Evolutionary conservation across 2,888 invertebrate genomes (phyloP).

Genomic region (Chymomyza procnemis): DNA sequence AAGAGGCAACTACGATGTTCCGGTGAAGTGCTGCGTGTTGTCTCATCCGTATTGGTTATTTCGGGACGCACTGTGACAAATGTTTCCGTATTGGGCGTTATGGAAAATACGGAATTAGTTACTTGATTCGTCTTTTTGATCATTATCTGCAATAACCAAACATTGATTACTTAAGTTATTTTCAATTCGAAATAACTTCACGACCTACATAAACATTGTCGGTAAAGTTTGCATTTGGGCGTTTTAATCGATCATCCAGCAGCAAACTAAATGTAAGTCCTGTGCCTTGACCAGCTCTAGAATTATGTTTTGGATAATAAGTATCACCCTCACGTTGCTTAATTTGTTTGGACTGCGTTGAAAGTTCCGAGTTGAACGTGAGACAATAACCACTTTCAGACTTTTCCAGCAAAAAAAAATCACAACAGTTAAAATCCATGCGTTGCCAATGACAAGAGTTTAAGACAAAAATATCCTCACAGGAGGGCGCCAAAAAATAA

Average conservation of each 20-base stretch:
- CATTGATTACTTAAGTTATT: background rate
- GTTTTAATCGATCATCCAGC: slow-evolving; percentile 43
- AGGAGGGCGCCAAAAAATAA: slow-evolving; percentile 56
- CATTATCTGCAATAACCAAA: slow-evolving; percentile 51
- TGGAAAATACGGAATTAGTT: slow-evolving; percentile 57
- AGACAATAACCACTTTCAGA: slow-evolving; percentile 79
- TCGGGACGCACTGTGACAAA: slow-evolving; percentile 72
- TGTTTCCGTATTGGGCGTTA: slow-evolving; percentile 68
- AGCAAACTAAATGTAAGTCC: slow-evolving; percentile 60
- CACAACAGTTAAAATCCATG: slow-evolving; percentile 77
- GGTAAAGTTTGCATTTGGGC: slow-evolving; percentile 38
- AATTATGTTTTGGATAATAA: slow-evolving; percentile 69
- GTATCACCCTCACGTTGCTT: slow-evolving; percentile 23
- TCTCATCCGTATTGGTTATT: slow-evolving; percentile 64
- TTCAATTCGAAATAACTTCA: too few relatives aligned
- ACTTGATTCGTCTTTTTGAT: slow-evolving; percentile 66
- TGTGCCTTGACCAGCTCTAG: slow-evolving; percentile 66
- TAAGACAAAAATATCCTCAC: slow-evolving; percentile 76
- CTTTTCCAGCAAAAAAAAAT: slow-evolving; percentile 77
- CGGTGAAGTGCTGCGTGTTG: slow-evolving; percentile 56
- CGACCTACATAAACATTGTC: slow-evolving; percentile 65
- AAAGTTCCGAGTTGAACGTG: slow-evolving; percentile 78
- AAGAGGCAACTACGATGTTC: slow-evolving; percentile 73
- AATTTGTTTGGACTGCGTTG: slow-evolving; percentile 35
- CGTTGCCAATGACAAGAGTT: slow-evolving; percentile 78